Evolutionary conservation across 2,113 vertebrate genomes (phyloP).

Genomic region (Sceloporus undulatus): DNA sequence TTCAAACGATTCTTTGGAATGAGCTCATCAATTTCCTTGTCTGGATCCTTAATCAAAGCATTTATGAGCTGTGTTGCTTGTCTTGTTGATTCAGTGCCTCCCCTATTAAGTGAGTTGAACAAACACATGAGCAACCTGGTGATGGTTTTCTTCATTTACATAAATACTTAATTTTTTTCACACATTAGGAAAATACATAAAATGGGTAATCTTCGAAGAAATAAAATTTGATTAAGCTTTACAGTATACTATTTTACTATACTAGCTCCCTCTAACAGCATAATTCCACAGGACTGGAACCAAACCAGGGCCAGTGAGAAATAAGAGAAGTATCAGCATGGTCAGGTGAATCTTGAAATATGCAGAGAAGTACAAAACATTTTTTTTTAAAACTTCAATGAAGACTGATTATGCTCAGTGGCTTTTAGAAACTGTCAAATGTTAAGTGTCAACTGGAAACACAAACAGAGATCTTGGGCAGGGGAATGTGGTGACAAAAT

Average conservation of each 20-base stretch:
- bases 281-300: neutral
- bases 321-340: slow-evolving; percentile 2
- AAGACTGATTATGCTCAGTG: neutral
- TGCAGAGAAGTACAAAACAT: neutral
- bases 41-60: slow-evolving; percentile 97
- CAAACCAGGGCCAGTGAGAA: neutral
- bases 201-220: neutral
- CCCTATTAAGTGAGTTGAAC: slow-evolving; percentile 75
- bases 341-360: too few species aligned
- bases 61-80: slow-evolving; percentile 98
- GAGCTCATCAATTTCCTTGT: slow-evolving; percentile 98
- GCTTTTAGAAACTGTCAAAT: neutral
- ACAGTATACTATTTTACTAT: neutral
- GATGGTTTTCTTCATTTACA: neutral
- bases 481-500: neutral
- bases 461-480: too few species aligned
- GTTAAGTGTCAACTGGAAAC: neutral
- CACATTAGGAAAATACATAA: neutral
- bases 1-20: slow-evolving; percentile 99
- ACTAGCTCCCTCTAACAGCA: neutral
- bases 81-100: slow-evolving; percentile 96
- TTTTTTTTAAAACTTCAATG: neutral
- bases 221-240: neutral
- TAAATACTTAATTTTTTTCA: neutral
- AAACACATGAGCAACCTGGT: neutral